A percentile compares a stretch with the other conserved stretches of the same genome.
phyloP scores from a whole-genome alignment of 2,888 invertebrate genomes.

The Torymus tubicola region DNA sequence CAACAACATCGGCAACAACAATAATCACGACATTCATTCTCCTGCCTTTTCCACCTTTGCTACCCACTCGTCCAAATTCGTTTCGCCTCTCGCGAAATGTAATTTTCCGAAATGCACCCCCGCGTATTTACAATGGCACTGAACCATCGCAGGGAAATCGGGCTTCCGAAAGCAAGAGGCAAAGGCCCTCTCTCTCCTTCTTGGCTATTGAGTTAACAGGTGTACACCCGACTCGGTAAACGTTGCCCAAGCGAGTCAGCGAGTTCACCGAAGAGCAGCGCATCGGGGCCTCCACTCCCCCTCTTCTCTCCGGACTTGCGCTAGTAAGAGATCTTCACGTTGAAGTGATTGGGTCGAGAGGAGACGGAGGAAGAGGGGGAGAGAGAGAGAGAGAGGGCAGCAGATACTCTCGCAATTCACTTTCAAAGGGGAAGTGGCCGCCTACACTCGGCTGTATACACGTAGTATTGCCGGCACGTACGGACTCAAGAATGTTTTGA shows the following conservation, averaged over 20 bases:
- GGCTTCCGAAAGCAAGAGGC: constrained; percentile 10
- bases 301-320: not conserved
- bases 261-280: constrained; percentile 48
- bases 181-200: constrained; percentile 11
- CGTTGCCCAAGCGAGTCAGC: constrained; percentile 16
- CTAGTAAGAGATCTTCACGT: constrained; percentile 57
- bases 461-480: constrained; percentile 25
- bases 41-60: too few relatives aligned
- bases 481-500: constrained; percentile 39
- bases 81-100: constrained; percentile 8
- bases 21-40: too few relatives aligned
- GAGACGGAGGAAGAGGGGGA: constrained; percentile 4
- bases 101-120: constrained; percentile 30
- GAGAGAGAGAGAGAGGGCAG: constrained; percentile 16
- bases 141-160: constrained; percentile 29
- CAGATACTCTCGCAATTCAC: constrained; percentile 42
- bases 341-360: constrained; percentile 58
- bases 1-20: too few relatives aligned
- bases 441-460: too few relatives aligned
- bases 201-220: constrained; percentile 52
- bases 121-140: constrained; percentile 25
- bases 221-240: constrained; percentile 47
- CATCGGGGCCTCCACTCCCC: too few relatives aligned
- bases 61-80: not conserved
- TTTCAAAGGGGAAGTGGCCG: constrained; percentile 24